These are phyloP conservation scores for Lycaon pictus DNA, from an alignment of 2,113 vertebrate genomes.

Conservation along the genomic window DNA sequence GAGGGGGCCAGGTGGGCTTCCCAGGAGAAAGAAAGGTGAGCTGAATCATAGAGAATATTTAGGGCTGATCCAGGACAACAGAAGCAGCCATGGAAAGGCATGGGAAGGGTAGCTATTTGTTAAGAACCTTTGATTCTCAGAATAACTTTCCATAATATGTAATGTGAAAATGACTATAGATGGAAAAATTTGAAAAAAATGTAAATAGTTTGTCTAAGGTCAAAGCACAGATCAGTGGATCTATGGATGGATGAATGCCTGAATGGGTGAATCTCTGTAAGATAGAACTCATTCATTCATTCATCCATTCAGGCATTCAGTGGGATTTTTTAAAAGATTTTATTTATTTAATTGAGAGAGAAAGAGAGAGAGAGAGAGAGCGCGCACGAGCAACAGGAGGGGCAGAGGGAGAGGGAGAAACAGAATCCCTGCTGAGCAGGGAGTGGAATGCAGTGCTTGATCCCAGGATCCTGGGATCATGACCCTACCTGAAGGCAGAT, in stretches of 20 bases:
- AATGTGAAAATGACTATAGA: background rate
- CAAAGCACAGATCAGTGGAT: background rate
- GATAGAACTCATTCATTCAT: background rate
- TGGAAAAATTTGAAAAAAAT: background rate
- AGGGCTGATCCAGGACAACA: background rate
- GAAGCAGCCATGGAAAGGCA: background rate
- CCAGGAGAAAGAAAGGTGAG: background rate
- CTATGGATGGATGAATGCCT: no score
- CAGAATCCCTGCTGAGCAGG: background rate
- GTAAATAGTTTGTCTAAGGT: background rate
- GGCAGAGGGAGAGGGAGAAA: background rate
- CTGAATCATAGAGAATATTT: background rate
- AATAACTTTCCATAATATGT: background rate
- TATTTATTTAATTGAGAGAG: background rate
- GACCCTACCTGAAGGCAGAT: background rate
- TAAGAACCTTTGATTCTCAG: background rate
- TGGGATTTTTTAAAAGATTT: background rate
- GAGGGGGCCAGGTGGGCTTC: background rate
- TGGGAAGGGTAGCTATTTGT: background rate
- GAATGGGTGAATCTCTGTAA: no score
- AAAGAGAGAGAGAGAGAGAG: background rate
- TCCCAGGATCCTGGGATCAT: background rate
- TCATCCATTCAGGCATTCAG: background rate
- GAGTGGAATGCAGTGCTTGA: accelerated
- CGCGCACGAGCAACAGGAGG: background rate